A percentile compares a stretch with the other conserved stretches of the same genome.
phyloP scores from a whole-genome alignment of 2,888 invertebrate genomes.

The Meteorus colon region DNA sequence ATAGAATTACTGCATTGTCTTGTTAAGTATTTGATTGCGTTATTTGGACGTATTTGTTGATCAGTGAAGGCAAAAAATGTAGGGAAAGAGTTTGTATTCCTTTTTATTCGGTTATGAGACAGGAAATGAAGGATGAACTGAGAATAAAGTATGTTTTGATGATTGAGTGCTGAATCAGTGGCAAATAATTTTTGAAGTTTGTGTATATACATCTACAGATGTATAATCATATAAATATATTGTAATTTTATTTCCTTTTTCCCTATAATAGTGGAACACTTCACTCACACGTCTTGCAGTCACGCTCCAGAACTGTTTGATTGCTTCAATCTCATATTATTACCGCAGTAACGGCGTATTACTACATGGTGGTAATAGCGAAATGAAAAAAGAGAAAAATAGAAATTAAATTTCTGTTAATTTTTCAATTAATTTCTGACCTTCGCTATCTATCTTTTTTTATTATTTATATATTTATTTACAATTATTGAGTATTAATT shows the following conservation, averaged over 20 bases:
- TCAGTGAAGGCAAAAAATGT: not conserved
- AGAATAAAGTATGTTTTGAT: not conserved
- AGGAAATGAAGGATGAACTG: not conserved
- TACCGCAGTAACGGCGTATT: slow-evolving; percentile 65
- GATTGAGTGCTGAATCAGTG: not conserved
- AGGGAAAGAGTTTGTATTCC: not conserved
- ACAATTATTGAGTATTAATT: not conserved
- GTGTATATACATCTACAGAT: not conserved
- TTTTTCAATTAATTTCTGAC: slow-evolving; percentile 35
- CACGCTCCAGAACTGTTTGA: slow-evolving; percentile 72
- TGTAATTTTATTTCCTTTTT: slow-evolving; percentile 42
- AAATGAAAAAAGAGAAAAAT: not conserved
- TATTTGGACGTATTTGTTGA: not conserved
- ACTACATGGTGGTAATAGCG: slow-evolving; percentile 46
- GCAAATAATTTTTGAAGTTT: not conserved
- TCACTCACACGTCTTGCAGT: slow-evolving; percentile 56
- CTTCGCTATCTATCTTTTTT: not conserved
- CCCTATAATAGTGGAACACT: slow-evolving; percentile 58
- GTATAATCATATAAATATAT: slow-evolving; percentile 24
- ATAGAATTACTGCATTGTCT: not conserved
- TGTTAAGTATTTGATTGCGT: not conserved
- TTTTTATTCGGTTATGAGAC: not conserved
- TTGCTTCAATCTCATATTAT: slow-evolving; percentile 67
- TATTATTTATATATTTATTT: not conserved
- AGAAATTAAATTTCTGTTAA: slow-evolving; percentile 53